Evolutionary conservation across 2,113 vertebrate genomes (phyloP), one percentile per base, ranked within the genome.

Genomic region (Prietella phreatophila): DNA sequence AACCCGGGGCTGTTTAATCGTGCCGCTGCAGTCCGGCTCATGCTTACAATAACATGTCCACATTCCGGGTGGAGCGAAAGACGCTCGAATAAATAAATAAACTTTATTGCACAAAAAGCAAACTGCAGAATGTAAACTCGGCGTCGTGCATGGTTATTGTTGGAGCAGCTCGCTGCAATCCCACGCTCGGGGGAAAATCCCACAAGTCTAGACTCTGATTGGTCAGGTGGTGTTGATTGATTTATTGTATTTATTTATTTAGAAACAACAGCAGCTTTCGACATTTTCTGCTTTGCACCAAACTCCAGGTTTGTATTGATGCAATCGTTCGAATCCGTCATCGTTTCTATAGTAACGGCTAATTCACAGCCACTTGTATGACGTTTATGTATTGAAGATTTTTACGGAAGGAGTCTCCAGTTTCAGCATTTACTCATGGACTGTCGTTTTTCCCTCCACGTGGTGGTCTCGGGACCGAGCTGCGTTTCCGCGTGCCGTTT

Each of bases 111-210:
- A 69, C 13, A 50, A 36, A 76, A 80, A 22, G 55, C 69, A 60
- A 20, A 58, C 39, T 75, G 65, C 80, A 75, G 85, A 85, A 82
- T 56, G 67, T 58, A 76, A 78, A 78, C 71, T 93, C 22, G 88
- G 89, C 91, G 94, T 95, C 91, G 91, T 88, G 83, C 86, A 87
- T 92, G 94, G 93, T 92, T 93, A 58, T 89, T 85, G 53, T 89
- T 85, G 89, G 87, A 91, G 78, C 83, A 89, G 75, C 69, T 61
- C 58, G 65, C 58, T 5, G 20, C 83, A 81, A 83, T 88, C 89
- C 56, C 83, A 87, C 60, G 58, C 76, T 71, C 65, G 50, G 56
- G 36, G 85, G 58, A 50, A 76, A 87, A 81, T 79, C 69, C 67
- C 82, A 76, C 0, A n/a, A n/a, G 2, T 30, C 76, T 53, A 2